Percentiles rank a stretch among this genome's conserved stretches.
Evolutionary conservation across 2,888 invertebrate species (phyloP).

Genomic region (Sphaeridia pumilis): DNA sequence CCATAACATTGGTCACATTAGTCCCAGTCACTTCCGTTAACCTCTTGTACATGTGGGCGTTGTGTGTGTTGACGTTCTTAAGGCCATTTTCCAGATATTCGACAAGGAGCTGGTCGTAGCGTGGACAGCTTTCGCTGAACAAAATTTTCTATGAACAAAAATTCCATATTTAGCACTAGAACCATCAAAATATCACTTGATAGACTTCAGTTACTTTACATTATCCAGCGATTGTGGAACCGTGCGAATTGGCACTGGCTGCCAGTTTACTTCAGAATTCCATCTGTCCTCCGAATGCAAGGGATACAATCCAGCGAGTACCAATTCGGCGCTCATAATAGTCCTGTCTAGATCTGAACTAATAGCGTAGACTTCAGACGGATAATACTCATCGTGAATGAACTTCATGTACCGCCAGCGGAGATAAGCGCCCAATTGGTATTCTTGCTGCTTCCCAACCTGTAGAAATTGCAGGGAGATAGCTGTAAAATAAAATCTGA

Average conservation of each 20-base stretch:
- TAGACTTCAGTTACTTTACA: slow-evolving; percentile 12
- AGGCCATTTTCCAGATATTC: slow-evolving; percentile 38
- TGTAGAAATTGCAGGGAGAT: slow-evolving; percentile 13
- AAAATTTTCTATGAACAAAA: slow-evolving; percentile 9
- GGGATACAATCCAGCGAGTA: slow-evolving; percentile 66
- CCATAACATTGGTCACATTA: slow-evolving; percentile 46
- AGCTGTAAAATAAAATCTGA: slow-evolving; percentile 1
- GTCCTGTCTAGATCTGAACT: slow-evolving; percentile 76
- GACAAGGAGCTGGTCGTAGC: slow-evolving; percentile 50
- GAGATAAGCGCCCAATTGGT: slow-evolving; percentile 59
- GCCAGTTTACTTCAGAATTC: slow-evolving; percentile 42
- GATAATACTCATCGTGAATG: slow-evolving; percentile 36
- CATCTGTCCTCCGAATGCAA: slow-evolving; percentile 46
- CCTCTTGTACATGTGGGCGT: slow-evolving; percentile 53
- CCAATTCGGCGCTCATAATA: slow-evolving; percentile 69
- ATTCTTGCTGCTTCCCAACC: slow-evolving; percentile 39
- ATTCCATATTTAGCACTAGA: background rate
- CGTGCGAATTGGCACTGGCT: slow-evolving; percentile 26
- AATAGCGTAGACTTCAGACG: slow-evolving; percentile 42
- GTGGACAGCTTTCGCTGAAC: slow-evolving; percentile 53
- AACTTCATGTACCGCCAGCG: slow-evolving; percentile 54
- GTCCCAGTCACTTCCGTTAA: slow-evolving; percentile 52
- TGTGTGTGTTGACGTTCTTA: slow-evolving; percentile 43
- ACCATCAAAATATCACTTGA: background rate
- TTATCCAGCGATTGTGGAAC: slow-evolving; percentile 19